phyloP scores from a whole-genome alignment of 2,113 vertebrate genomes.

The Ptyas mucosa region DNA sequence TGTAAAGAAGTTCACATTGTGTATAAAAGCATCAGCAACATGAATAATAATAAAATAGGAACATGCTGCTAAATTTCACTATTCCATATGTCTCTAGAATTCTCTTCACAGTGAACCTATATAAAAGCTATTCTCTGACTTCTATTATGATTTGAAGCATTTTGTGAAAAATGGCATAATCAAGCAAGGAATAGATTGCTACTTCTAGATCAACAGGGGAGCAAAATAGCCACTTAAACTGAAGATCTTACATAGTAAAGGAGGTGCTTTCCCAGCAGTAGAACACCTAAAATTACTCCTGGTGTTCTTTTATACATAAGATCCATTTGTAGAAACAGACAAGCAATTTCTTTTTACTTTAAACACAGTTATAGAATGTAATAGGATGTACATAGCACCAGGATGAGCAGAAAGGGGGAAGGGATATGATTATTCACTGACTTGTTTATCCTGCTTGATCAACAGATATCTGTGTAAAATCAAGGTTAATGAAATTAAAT shows the following conservation, averaged over 20 bases:
- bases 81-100: background rate
- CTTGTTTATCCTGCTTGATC: background rate
- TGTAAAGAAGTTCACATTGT: background rate
- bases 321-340: background rate
- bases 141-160: background rate
- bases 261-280: background rate
- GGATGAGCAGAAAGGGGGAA: background rate
- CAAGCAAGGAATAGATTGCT: background rate
- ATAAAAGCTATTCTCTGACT: background rate
- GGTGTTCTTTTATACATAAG: background rate
- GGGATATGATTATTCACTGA: background rate
- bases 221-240: slow-evolving; percentile 16
- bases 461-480: background rate
- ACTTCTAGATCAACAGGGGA: slow-evolving; percentile 13
- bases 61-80: background rate
- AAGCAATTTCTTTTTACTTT: slow-evolving; percentile 14
- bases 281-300: background rate
- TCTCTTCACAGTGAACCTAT: background rate
- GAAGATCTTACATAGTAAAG: background rate
- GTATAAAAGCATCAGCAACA: background rate
- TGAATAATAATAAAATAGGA: background rate
- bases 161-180: background rate
- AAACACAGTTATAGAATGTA: background rate
- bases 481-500: background rate
- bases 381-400: background rate